Evolutionary conservation across 2,113 vertebrate genomes (phyloP), one percentile per base, ranked within the genome.

Genomic region (Trichomycterus rosablanca): DNA sequence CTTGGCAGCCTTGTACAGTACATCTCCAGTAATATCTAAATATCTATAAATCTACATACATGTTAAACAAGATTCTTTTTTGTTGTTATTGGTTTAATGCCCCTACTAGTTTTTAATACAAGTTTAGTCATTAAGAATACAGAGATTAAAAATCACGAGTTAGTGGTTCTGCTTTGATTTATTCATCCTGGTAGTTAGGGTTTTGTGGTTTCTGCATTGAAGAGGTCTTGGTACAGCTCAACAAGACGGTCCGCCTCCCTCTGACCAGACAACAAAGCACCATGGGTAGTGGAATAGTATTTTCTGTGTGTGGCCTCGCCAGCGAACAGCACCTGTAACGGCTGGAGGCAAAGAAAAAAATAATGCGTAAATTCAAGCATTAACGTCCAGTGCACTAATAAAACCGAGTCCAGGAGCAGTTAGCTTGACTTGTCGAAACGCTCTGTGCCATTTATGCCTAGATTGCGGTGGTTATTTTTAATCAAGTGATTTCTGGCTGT

Each of bases 201-300:
- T 75, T 59, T 81, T 74, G 92, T 88, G 92, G 89, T 84, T 74
- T 74, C 59, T 78, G 83, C 90, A 78, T 78, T 89, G 84, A 85
- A 91, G 86, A 94, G 88, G 74, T 97, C 90, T 80, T 89, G 93
- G 87, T 99, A 97, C 90, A 97, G 91, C 81, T 98, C 94, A 2
- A 88, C 87, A 74, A 99, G 89, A 52, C 84, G 89, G 59, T 88
- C 89, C 0, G 96, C 96, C 82, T 98, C 96, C 9, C 93, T 91
- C 90, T 97, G 93, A 71, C 96, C 96, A 10, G 95, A 98, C 68
- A 97, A 88, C 90, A 99, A 87, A 91, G 96, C 96, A 90, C 96
- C 96, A 57, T 99, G 96, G 78, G 95, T 95, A 16, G 96, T 99
- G 85, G 96, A 98, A 85, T 99, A 99, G 84, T 95, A 99, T 80